These are phyloP conservation scores for Gila orcuttii DNA, from an alignment of 2,113 vertebrate species.

Conservation along the genomic window DNA sequence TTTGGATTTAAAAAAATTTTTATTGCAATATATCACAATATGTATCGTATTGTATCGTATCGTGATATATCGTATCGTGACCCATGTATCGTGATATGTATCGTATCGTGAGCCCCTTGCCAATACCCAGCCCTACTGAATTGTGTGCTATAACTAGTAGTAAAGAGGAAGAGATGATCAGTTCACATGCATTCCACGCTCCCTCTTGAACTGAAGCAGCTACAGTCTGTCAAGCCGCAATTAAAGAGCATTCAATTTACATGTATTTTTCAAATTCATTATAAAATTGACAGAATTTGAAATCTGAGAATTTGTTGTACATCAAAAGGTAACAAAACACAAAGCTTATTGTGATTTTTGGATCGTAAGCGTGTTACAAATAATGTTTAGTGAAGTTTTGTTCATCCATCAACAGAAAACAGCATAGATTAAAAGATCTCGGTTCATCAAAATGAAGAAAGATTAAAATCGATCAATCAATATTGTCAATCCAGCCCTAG, in stretches of 20 bases:
- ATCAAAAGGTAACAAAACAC: not conserved
- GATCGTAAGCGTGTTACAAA: not conserved
- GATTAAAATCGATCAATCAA: not conserved
- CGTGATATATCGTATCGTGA: too few species aligned
- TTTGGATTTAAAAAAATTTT: too few species aligned
- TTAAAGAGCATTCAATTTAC: not conserved
- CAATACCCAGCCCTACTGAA: too few species aligned
- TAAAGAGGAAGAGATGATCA: not conserved
- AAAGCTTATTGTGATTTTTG: not conserved
- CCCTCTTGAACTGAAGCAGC: not conserved
- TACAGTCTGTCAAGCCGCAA: not conserved
- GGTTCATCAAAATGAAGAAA: not conserved
- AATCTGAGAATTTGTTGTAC: not conserved
- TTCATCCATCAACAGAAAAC: not conserved
- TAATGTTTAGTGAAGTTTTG: not conserved
- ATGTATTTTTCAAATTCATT: not conserved
- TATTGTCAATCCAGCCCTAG: not conserved
- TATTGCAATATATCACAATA: too few species aligned
- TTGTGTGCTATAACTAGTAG: not conserved
- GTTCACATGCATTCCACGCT: not conserved
- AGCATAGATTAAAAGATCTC: not conserved
- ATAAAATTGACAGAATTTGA: not conserved
- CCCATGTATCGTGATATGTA: too few species aligned
- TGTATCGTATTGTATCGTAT: too few species aligned
- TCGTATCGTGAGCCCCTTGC: too few species aligned